Conservation (phyloP, 2,888 invertebrate species). For the Drosophila tanythrix region DNA sequence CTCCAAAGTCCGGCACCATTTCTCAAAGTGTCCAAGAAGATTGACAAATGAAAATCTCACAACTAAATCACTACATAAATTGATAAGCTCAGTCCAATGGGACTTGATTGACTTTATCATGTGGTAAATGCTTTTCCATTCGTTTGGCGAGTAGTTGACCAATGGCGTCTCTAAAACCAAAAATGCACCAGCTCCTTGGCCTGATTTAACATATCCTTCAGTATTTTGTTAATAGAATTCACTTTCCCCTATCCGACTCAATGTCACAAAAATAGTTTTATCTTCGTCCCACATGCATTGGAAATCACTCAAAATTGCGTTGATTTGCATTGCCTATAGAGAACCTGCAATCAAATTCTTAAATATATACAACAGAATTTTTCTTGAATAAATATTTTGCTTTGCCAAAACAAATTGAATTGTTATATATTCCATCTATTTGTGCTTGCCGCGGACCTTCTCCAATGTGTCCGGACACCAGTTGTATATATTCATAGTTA, state of each 20-base stretch:
- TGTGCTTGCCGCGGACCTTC: neutral
- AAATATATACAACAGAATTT: neutral
- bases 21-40: neutral
- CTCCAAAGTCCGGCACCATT: neutral
- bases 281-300: neutral
- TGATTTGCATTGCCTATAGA: neutral
- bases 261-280: constrained; percentile 1
- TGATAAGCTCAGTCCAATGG: neutral
- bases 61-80: neutral
- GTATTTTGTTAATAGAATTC: neutral
- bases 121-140: neutral
- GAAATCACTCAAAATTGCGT: neutral
- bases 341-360: neutral
- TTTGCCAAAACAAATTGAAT: neutral
- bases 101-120: neutral
- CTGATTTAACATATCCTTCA: neutral
- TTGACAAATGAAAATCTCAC: neutral
- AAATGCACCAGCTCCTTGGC: neutral
- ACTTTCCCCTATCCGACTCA: neutral
- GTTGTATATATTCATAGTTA: neutral
- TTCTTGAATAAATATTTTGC: too few relatives aligned
- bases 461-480: neutral
- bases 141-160: neutral
- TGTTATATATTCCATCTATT: neutral
- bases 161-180: neutral